Evolutionary conservation across 2,797 vertebrate genomes (phyloP), one percentile per base, ranked within the genome.

Genomic region (Moxostoma hubbsi): DNA sequence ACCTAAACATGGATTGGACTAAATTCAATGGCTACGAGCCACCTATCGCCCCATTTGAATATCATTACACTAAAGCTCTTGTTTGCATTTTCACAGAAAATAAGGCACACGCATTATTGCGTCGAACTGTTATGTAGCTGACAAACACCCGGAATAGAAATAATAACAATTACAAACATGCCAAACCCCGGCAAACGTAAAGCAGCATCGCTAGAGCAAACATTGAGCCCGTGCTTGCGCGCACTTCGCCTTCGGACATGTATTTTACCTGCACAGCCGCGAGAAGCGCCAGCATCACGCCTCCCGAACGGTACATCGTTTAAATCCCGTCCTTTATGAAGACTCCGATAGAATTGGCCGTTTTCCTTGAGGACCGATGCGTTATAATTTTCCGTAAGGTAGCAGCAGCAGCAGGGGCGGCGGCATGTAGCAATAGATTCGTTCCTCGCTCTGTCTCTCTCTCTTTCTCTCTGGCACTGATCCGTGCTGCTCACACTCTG

Each of bases 201-300:
- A 76, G 49, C 69, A 75, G 67, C 63, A 82, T 63, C 62, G 50
- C 54, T 51, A 61, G 24, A 80, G 49, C 59, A 11, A 11, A 5
- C 53, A n/a, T 53, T n/a, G 59, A 49, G 65, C 62, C 47, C 64
- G 58, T 57, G 51, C 24, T 13, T 55, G 45, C 24, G 54, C 62
- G 69, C 7, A n/a, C 50, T 49, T 49, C 55, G 64, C 50, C 55
- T 36, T 10, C 46, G 50, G 47, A 53, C 36, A 12, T 58, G 24
- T 5, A 61, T 72, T 53, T 87, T 85, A 89, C 88, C 88, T 89
- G 87, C 74, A 87, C 57, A 85, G 82, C 87, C 73, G 87, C 85
- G 46, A 87, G 73, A 57, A 89, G 85, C 83, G 74, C 79, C 82
- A 87, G 82, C 84, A 87, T 76, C 77, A 76, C 74, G 66, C 80